These are phyloP conservation scores for Eupelmus urozonus DNA, from an alignment of 2,888 invertebrate species.

Conservation along the genomic window DNA sequence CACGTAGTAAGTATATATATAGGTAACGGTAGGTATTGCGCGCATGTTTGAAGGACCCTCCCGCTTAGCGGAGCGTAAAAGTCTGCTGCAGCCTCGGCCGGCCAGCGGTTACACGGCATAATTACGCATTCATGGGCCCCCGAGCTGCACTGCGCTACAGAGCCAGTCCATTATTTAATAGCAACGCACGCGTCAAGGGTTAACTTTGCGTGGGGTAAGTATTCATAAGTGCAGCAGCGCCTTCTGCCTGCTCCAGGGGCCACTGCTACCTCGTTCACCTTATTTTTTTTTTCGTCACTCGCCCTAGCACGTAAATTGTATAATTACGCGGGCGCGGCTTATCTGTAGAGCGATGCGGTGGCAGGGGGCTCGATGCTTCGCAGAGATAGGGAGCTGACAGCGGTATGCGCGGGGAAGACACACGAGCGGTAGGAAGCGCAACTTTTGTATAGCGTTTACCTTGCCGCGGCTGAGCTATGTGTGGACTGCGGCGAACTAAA, in stretches of 20 bases:
- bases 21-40: no score
- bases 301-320: not conserved
- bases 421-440: no score
- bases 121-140: constrained; percentile 39
- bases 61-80: not conserved
- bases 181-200: constrained; percentile 22
- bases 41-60: no score
- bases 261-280: not conserved
- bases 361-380: no score
- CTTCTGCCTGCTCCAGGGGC: not conserved
- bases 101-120: constrained; percentile 21
- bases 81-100: not conserved
- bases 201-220: constrained; percentile 11
- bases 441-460: no score
- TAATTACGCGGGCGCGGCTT: not conserved
- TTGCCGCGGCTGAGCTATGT: no score
- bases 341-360: no score
- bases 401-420: no score
- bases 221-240: not conserved
- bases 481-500: no score
- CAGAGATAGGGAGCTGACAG: no score
- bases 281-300: not conserved
- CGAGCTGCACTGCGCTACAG: not conserved
- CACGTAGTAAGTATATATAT: no score
- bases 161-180: not conserved